Evolutionary conservation across 2,888 invertebrate species (phyloP), one percentile per base, ranked within the genome.

Genomic region (Latheticus oryzae): DNA sequence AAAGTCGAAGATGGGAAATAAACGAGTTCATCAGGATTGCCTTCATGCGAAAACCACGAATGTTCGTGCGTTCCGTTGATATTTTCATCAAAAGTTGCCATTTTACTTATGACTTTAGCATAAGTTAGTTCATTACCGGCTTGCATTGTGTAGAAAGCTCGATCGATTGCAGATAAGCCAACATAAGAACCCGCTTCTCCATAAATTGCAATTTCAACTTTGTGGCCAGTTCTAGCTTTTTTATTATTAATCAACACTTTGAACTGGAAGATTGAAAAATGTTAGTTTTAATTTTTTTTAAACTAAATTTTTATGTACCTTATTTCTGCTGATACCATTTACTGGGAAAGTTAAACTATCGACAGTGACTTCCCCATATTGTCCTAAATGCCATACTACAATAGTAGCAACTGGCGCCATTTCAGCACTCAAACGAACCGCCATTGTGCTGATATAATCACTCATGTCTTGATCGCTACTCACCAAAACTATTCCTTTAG

Each of bases 291-390:
- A 40, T 1, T 21, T 19, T 19, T 19, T 19, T 19, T 19, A 19
- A 19, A 19, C 21, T 5, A 5, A 19, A 19, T 19, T 19, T 19
- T 19, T 19, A 19, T 19, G 76, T 73, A 90, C 90, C 75, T 95
- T 94, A 76, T 97, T 96, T 58, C 94, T 80, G 1, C 95, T 92
- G 65, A 97, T 93, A 58, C 96, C 96, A 79, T 97, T 95, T 15
- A 97, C 96, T 0, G 95, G 95, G 82, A 97, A 95, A n/a, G 96
- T 96, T 54, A 97, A 82, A 54, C 94, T 92, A 80, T 97, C 97
- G 0, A 93, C 93, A 0, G 95, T 86, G 38, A 97, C 89, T 70
- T 91, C 90, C 0, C 93, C 95, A 66, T 90, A 87, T 7, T 85
- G 85, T 2, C 88, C 89, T 0, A 95, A 86, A 75, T 91, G 87